phyloP scores from a whole-genome alignment of 1,140 invertebrate species.

The Chlorops oryzae region DNA sequence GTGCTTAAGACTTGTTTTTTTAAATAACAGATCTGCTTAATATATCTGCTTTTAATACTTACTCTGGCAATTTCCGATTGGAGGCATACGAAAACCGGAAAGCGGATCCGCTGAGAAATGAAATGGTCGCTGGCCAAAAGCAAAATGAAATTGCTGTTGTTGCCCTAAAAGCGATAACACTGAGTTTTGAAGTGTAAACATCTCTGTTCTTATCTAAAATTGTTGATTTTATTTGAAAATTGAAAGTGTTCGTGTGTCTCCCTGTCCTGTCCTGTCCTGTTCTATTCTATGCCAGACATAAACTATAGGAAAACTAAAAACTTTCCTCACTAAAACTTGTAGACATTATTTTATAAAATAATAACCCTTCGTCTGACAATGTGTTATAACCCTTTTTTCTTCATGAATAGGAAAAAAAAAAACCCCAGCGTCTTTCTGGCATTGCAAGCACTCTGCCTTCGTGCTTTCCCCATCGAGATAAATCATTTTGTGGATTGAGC shows the following conservation, averaged over 20 bases:
- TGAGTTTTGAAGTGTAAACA: constrained; percentile 53
- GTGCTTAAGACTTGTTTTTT: too few species aligned
- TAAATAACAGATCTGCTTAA: too few species aligned
- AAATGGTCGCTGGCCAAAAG: constrained; percentile 81
- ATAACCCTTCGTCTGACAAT: constrained; percentile 12
- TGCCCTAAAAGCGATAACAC: constrained; percentile 83
- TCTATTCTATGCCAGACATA: background rate
- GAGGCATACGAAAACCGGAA: constrained; percentile 75
- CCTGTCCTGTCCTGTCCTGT: too few species aligned
- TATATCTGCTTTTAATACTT: constrained; percentile 53
- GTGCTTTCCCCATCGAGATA: constrained; percentile 31
- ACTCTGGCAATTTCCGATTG: constrained; percentile 82
- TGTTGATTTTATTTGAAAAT: too few species aligned
- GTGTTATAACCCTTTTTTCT: too few species aligned
- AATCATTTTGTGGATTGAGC: constrained; percentile 46
- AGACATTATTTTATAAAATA: constrained; percentile 19
- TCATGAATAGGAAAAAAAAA: too few species aligned
- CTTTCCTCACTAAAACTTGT: too few species aligned
- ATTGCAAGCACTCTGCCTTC: too few species aligned
- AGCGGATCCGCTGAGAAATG: constrained; percentile 75
- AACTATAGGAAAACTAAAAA: constrained; percentile 1
- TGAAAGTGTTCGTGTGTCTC: too few species aligned
- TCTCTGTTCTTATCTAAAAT: constrained; percentile 44
- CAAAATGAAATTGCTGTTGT: constrained; percentile 87
- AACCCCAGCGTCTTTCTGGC: too few species aligned